Base-by-base conservation (phyloP, 2,797 vertebrate genomes). In the Schizothorax lantsangensis region DNA sequence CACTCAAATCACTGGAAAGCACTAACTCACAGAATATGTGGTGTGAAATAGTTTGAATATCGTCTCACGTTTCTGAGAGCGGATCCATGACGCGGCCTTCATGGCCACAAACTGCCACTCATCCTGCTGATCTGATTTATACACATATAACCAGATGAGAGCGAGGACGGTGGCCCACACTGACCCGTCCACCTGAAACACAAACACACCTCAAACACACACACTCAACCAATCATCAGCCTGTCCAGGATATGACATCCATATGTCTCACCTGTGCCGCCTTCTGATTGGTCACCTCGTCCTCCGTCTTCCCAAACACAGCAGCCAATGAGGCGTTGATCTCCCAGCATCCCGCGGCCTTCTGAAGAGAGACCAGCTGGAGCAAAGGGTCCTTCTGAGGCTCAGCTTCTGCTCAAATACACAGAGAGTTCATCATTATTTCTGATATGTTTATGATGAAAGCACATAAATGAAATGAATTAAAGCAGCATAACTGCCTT, bases 81-180 rank as follows among this genome's bases (percentile, higher is more conserved):
- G 82, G 81, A 97, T 90, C 96, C 96, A 96, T 15, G 91, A 86
- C 21, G 90, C 86, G 2, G 96, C 95, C 87, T 97, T 97, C 69
- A 91, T 86, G 81, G 95, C 94, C 90, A 97, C 90, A 75, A 97
- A 93, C 64, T 96, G 93, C 96, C 96, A 97, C 89, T 97, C 96
- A 0, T 91, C 91, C 75, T 91, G 91, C 64, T 86, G 75, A 3
- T 95, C 92, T 17, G 77, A 85, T 57, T 92, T 91, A 17, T 87
- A 92, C 6, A 86, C 88, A 72, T 96, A 91, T 26, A 97, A 94
- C 97, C 97, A 97, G 66, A 96, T 87, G 88, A 97, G 91, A 15
- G 95, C 95, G 89, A 97, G 90, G 30, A 96, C 52, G 1, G 96
- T 97, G 81, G 94, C 96, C 97, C 96, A 97, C 78, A 95, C 91